phyloP scores from a whole-genome alignment of 2,888 invertebrate species.

The Pammene aurita region DNA sequence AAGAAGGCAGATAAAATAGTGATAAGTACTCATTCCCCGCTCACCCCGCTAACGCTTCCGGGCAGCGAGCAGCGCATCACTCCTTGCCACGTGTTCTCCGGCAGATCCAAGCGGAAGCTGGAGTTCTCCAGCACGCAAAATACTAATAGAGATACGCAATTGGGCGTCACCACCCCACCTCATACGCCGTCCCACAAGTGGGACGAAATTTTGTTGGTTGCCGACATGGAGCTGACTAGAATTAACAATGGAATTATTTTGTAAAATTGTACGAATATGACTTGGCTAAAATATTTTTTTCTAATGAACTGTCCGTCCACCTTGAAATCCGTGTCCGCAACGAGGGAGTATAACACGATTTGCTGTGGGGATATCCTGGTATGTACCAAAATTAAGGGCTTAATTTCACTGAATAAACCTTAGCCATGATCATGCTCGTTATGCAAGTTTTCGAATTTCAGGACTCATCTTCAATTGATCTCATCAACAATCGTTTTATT shows the following conservation, averaged over 20 bases:
- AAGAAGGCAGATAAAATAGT: slow-evolving; percentile 65
- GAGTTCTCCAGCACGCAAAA: slow-evolving; percentile 71
- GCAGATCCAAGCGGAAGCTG: slow-evolving; percentile 76
- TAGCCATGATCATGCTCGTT: slow-evolving; percentile 20
- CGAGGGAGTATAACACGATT: slow-evolving; percentile 7
- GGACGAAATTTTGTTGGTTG: slow-evolving; percentile 83
- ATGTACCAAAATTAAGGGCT: slow-evolving; percentile 5
- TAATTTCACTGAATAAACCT: slow-evolving; percentile 4
- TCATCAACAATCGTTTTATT: slow-evolving; percentile 12
- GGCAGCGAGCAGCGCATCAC: slow-evolving; percentile 60
- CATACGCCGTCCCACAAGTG: slow-evolving; percentile 80
- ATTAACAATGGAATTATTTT: slow-evolving; percentile 77
- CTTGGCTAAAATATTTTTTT: slow-evolving; percentile 17
- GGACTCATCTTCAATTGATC: slow-evolving; percentile 14
- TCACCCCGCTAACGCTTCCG: slow-evolving; percentile 67
- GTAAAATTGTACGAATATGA: slow-evolving; percentile 53
- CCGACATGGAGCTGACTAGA: slow-evolving; percentile 83
- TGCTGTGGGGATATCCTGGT: slow-evolving; percentile 10
- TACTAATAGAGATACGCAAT: slow-evolving; percentile 64
- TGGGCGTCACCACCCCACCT: slow-evolving; percentile 71
- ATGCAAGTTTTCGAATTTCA: slow-evolving; percentile 6
- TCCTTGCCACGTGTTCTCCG: slow-evolving; percentile 66
- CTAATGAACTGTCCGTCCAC: slow-evolving; percentile 26
- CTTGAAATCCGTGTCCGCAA: slow-evolving; percentile 3
- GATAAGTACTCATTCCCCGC: slow-evolving; percentile 65